Percentiles rank a stretch among this genome's conserved stretches.
These are phyloP conservation scores for Heterotis niloticus DNA, from an alignment of 2,113 vertebrate species.

Conservation along the genomic window DNA sequence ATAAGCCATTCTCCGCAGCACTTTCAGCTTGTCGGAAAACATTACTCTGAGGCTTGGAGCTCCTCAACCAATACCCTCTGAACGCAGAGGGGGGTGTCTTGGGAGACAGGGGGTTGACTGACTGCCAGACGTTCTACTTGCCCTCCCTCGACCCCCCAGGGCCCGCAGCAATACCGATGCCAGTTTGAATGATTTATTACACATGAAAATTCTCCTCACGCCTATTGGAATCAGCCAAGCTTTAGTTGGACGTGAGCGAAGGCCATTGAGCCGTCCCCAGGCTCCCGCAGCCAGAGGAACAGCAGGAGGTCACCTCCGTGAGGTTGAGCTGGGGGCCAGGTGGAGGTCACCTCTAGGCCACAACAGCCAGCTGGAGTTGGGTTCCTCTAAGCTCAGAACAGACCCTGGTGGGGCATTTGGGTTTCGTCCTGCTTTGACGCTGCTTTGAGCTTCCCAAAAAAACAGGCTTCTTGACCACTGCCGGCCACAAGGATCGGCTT, in stretches of 20 bases:
- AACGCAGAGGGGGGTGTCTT: neutral
- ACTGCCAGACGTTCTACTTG: constrained; percentile 4
- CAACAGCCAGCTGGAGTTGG: constrained; percentile 27
- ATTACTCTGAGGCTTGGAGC: constrained; percentile 30
- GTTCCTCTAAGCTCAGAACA: too few relatives aligned
- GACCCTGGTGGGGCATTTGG: constrained; percentile 17
- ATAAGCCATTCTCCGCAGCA: constrained; percentile 31
- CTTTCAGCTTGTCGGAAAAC: constrained; percentile 27
- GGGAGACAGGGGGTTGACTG: neutral
- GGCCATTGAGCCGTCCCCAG: constrained; percentile 10
- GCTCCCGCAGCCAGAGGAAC: constrained; percentile 10
- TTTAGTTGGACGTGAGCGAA: constrained; percentile 26
- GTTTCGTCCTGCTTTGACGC: neutral
- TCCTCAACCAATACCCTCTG: constrained; percentile 22
- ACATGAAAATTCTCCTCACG: constrained; percentile 27
- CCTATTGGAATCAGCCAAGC: neutral
- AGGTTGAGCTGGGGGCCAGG: constrained; percentile 32
- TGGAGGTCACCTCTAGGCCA: constrained; percentile 27
- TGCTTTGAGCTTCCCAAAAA: neutral
- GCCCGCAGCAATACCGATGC: constrained; percentile 4
- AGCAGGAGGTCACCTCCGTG: neutral
- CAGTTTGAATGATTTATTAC: constrained; percentile 35
- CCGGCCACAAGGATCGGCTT: constrained; percentile 3
- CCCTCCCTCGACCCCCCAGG: neutral
- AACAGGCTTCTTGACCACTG: too few relatives aligned